phyloP scores from a whole-genome alignment of 2,797 vertebrate genomes.

The Okamejei kenojei region DNA sequence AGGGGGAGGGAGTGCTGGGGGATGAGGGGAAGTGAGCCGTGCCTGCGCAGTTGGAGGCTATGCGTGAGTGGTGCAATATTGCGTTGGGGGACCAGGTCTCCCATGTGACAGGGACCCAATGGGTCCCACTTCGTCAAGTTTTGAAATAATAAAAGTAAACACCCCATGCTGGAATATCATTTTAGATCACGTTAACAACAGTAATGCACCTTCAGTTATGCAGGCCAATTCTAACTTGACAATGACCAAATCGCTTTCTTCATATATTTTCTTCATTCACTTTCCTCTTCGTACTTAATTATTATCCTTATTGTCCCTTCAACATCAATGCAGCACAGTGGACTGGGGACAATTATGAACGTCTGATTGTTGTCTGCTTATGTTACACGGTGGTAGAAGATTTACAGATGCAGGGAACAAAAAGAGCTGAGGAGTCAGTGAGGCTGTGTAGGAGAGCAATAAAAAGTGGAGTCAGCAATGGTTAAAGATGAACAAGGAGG shows the following conservation, averaged over 20 bases:
- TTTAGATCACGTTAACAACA: background rate
- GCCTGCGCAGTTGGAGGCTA: too few species aligned
- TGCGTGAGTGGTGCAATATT: too few species aligned
- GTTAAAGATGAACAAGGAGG: background rate
- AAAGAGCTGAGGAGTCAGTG: background rate
- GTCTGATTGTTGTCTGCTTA: background rate
- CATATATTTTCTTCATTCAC: background rate
- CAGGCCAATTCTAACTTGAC: background rate
- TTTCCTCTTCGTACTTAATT: background rate
- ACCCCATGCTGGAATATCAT: background rate
- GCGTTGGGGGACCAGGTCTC: too few species aligned
- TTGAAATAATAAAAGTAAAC: background rate
- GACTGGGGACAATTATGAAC: background rate
- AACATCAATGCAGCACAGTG: background rate
- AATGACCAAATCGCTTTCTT: background rate
- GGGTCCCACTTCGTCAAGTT: too few species aligned
- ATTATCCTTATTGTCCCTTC: background rate
- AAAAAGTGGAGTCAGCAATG: background rate
- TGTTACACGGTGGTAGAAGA: background rate
- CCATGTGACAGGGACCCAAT: too few species aligned
- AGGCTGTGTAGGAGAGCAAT: background rate
- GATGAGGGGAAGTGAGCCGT: too few species aligned
- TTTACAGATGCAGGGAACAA: background rate
- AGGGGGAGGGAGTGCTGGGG: too few species aligned
- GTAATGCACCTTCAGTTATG: background rate